These are phyloP conservation scores for Napeogenes sylphis DNA, from an alignment of 2,888 invertebrate species.

Conservation along the genomic window DNA sequence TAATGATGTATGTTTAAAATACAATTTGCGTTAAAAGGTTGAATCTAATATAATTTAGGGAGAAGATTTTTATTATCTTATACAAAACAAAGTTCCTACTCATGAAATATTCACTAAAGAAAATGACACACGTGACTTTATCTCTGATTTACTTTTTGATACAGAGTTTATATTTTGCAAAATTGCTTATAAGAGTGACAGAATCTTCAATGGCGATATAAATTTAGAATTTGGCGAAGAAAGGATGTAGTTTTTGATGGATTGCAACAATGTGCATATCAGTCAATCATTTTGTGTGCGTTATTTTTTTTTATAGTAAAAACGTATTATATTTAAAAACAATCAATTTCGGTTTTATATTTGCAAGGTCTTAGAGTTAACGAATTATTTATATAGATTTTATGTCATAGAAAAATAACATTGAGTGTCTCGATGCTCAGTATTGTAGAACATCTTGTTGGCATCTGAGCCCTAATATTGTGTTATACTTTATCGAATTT, in stretches of 20 bases:
- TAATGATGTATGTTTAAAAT: constrained; percentile 20
- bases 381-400: too few relatives aligned
- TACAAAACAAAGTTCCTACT: constrained; percentile 35
- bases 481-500: constrained; percentile 78
- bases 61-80: constrained; percentile 48
- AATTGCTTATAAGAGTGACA: too few relatives aligned
- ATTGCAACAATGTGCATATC: too few relatives aligned
- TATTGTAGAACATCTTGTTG: constrained; percentile 47
- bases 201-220: too few relatives aligned
- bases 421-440: constrained; percentile 48
- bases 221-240: too few relatives aligned
- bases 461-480: constrained; percentile 69
- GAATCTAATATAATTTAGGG: constrained; percentile 48
- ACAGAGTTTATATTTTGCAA: constrained; percentile 6
- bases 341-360: too few relatives aligned
- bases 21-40: constrained; percentile 35
- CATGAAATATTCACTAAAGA: constrained; percentile 49
- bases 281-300: too few relatives aligned
- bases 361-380: too few relatives aligned
- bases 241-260: too few relatives aligned
- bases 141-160: neutral
- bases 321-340: too few relatives aligned
- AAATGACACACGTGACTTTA: constrained; percentile 36
- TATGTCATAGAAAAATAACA: constrained; percentile 44
- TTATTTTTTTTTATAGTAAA: too few relatives aligned